Evolutionary conservation across 2,797 vertebrate species (phyloP).

Genomic region (Myotis pilosus): DNA sequence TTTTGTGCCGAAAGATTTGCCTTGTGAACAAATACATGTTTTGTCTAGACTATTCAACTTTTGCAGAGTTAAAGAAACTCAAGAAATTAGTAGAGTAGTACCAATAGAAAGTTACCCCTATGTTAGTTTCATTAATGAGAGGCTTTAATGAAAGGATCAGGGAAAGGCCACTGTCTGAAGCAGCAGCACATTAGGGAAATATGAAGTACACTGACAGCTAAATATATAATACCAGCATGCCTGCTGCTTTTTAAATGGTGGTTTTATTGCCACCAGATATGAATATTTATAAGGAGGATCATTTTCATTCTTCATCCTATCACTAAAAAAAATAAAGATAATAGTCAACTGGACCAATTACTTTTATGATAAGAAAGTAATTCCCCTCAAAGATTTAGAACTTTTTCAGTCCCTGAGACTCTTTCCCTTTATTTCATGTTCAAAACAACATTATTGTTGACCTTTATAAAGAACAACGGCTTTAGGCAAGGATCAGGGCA

Average conservation of each 20-base stretch:
- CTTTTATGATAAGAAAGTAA: slow-evolving; percentile 44
- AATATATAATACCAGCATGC: slow-evolving; percentile 36
- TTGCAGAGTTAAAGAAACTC: slow-evolving; percentile 35
- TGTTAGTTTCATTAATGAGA: slow-evolving; percentile 29
- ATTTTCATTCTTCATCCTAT: slow-evolving; percentile 54
- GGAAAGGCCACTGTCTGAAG: slow-evolving; percentile 43
- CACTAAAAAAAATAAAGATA: slow-evolving; percentile 40
- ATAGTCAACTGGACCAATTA: slow-evolving; percentile 23
- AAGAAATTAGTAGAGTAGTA: slow-evolving; percentile 29
- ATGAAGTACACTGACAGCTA: slow-evolving; percentile 51
- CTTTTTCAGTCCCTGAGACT: not conserved
- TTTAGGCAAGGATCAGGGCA: not conserved
- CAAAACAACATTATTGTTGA: not conserved
- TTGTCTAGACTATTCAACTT: not conserved
- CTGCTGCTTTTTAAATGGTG: slow-evolving; percentile 64
- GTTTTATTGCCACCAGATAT: slow-evolving; percentile 60
- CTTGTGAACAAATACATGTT: not conserved
- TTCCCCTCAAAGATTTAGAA: slow-evolving; percentile 21
- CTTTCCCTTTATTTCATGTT: not conserved
- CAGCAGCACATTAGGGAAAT: slow-evolving; percentile 26
- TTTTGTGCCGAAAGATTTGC: slow-evolving; percentile 21
- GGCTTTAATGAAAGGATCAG: slow-evolving; percentile 24
- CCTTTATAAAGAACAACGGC: not conserved
- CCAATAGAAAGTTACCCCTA: not conserved
- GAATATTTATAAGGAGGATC: slow-evolving; percentile 44